Conservation (phyloP, 2,888 invertebrate genomes). For the Criorhina ranunculi region DNA sequence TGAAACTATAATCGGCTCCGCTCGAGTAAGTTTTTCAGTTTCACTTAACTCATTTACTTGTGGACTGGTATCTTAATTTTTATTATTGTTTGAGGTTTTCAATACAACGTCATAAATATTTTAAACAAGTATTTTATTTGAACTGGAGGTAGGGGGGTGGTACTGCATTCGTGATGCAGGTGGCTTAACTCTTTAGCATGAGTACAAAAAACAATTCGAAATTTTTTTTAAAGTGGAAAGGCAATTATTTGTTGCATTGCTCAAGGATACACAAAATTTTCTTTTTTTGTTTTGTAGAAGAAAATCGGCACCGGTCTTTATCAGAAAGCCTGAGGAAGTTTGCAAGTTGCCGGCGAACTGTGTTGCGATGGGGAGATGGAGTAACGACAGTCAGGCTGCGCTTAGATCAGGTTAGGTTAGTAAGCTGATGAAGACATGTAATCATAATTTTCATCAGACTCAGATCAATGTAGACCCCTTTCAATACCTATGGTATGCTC, state of each 20-base stretch:
- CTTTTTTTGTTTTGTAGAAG: too few relatives aligned
- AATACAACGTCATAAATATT: constrained; percentile 3
- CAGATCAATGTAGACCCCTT: too few relatives aligned
- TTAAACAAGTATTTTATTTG: not conserved
- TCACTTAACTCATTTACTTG: constrained; percentile 60
- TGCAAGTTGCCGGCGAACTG: too few relatives aligned
- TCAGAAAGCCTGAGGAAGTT: too few relatives aligned
- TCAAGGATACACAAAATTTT: not conserved
- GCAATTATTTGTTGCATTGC: not conserved
- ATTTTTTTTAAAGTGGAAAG: not conserved
- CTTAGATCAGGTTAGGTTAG: too few relatives aligned
- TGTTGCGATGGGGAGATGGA: too few relatives aligned
- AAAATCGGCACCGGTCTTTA: too few relatives aligned
- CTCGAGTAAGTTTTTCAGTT: constrained; percentile 68
- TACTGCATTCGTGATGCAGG: constrained; percentile 4
- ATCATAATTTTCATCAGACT: too few relatives aligned
- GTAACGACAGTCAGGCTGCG: too few relatives aligned
- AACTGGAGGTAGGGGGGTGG: too few relatives aligned
- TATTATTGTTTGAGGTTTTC: constrained; percentile 10
- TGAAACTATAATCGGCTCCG: constrained; percentile 57
- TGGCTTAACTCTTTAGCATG: not conserved
- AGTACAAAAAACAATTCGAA: not conserved
- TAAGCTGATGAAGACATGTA: too few relatives aligned
- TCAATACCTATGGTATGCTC: too few relatives aligned
- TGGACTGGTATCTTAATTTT: constrained; percentile 10